These are phyloP conservation scores for Salvelinus alpinus DNA, from an alignment of 2,113 vertebrate genomes.

Conservation along the genomic window DNA sequence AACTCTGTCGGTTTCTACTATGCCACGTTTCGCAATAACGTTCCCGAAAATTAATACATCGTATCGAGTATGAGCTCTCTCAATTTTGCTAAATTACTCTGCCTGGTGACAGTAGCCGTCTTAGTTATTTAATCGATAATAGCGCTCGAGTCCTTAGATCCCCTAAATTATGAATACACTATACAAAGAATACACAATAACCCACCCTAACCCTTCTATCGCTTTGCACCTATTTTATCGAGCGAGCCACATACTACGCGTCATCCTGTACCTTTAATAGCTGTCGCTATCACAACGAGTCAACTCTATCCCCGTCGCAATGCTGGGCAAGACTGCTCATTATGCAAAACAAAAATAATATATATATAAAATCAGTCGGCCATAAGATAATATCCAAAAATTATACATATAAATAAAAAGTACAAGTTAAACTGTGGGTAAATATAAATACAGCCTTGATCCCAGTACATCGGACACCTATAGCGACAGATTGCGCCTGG, in stretches of 20 bases:
- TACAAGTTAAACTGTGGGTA: too few species aligned
- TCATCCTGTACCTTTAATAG: conserved; percentile 45
- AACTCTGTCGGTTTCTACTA: not conserved
- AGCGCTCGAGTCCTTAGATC: too few species aligned
- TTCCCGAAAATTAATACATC: too few species aligned
- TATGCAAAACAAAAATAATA: too few species aligned
- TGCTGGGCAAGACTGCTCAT: not conserved
- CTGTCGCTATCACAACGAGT: conserved; percentile 33
- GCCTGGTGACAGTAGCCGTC: too few species aligned
- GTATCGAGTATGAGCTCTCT: too few species aligned
- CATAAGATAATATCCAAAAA: too few species aligned
- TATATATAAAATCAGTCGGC: too few species aligned
- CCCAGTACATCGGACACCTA: too few species aligned
- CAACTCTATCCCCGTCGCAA: conserved; percentile 1
- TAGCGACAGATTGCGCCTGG: conserved; percentile 33
- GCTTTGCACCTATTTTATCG: conserved; percentile 33
- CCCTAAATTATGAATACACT: not conserved
- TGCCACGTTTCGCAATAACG: not conserved
- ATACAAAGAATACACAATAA: not conserved
- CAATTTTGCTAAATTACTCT: too few species aligned
- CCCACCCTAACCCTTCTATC: not conserved
- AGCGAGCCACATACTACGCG: conserved; percentile 41
- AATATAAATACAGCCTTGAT: conserved; percentile 37
- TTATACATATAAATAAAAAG: too few species aligned
- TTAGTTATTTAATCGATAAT: too few species aligned